Conservation (phyloP, 2,797 vertebrate species). For the Phalloptychus januarius region DNA sequence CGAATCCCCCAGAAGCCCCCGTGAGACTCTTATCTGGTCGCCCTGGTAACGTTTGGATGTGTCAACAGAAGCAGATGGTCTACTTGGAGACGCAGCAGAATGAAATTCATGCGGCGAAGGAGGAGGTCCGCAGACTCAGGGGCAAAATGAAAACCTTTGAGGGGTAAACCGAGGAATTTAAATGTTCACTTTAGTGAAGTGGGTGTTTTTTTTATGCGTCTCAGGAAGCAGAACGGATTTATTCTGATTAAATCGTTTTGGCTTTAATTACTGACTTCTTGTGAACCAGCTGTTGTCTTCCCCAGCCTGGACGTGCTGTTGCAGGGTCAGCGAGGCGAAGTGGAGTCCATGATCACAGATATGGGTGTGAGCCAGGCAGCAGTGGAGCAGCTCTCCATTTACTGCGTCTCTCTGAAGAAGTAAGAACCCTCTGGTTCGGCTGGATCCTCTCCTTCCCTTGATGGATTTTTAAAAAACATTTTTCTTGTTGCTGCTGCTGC, state of each 20-base stretch:
- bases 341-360: slow-evolving; percentile 95
- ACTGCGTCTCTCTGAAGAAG: slow-evolving; percentile 98
- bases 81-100: slow-evolving; percentile 90
- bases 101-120: slow-evolving; percentile 85
- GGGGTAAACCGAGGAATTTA: slow-evolving; percentile 73
- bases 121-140: slow-evolving; percentile 85
- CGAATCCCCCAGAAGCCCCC: not conserved
- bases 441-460: not conserved
- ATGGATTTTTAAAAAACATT: not conserved
- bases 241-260: not conserved
- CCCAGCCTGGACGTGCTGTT: slow-evolving; percentile 89
- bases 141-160: slow-evolving; percentile 90
- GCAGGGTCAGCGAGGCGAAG: slow-evolving; percentile 90
- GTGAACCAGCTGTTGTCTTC: slow-evolving; percentile 8
- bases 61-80: slow-evolving; percentile 91
- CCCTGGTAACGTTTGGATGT: not conserved
- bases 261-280: not conserved
- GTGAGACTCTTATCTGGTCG: not conserved
- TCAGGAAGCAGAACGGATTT: not conserved
- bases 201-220: not conserved
- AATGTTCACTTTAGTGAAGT: not conserved
- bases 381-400: slow-evolving; percentile 93
- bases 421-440: slow-evolving; percentile 50
- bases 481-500: not conserved
- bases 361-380: slow-evolving; percentile 90